Evolutionary conservation across 2,113 vertebrate species (phyloP), one percentile per base, ranked within the genome.

Genomic region (Lepisosteus osseus): DNA sequence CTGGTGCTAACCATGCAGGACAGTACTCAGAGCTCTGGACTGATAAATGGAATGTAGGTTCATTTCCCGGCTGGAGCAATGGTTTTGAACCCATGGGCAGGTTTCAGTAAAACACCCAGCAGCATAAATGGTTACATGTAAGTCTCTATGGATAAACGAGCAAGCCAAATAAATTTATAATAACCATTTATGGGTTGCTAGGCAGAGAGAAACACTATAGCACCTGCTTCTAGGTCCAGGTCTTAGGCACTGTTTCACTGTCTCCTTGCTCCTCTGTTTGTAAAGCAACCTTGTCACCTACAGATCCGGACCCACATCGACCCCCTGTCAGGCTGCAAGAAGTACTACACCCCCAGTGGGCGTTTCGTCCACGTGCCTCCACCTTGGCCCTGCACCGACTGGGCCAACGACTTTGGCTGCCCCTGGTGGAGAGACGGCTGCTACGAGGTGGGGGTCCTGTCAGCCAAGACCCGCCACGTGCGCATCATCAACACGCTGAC

Each of bases 401-500:
- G 95, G 95, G 87, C 84, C 78, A 92, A 77, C 15, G 87, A 92
- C 80, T 83, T 92, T 1, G 87, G 85, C 0, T 67, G 11, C 11
- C 93, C 95, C 6, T 97, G 95, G 95, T 97, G 95, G 95, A 90
- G 73, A 66, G 89, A 91, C 41, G 7, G 6, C 0, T 67, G 65
- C 4, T 95, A 95, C 3, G 61, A 92, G 79, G 90, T 96, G 69
- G 95, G 95, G 0, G 72, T 63, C 65, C 78, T 97, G 76, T 86
- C 94, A 0, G 44, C 77, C 6, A 95, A 92, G 74, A 92, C 92
- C 43, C 79, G 94, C 71, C 90, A 79, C 84, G 88, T 97, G 17
- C 86, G 91, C 2, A 85, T 97, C 75, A 78, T 97, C 86, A 97
- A 97, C 89, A 94, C 92, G 0, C 88, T 95, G 65, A 95, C 93